phyloP scores from a whole-genome alignment of 2,888 invertebrate species.

The Pilophorus perplexus region DNA sequence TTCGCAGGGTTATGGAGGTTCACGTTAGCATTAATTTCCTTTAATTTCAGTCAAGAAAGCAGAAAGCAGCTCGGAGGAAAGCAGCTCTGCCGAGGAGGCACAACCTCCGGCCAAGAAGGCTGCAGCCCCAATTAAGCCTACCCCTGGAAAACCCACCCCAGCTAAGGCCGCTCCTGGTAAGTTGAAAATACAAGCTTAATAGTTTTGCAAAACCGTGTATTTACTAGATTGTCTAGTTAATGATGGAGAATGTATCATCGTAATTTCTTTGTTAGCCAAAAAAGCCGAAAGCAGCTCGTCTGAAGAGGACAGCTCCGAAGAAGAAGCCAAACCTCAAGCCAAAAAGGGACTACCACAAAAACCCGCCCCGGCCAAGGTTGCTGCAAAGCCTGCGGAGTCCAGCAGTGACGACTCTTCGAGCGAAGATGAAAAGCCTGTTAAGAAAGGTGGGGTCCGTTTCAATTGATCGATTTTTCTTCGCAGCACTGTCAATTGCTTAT shows the following conservation, averaged over 20 bases:
- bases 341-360: background rate
- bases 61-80: conserved; percentile 38
- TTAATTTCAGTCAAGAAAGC: conserved; percentile 1
- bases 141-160: background rate
- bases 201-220: no score
- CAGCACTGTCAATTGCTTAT: background rate
- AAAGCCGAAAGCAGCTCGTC: conserved; percentile 32
- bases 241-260: no score
- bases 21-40: no score
- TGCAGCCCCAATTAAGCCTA: conserved; percentile 5
- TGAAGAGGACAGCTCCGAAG: conserved; percentile 11
- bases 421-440: conserved; percentile 4
- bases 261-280: conserved; percentile 9
- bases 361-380: conserved; percentile 26
- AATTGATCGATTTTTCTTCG: background rate
- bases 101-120: conserved; percentile 43
- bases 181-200: background rate
- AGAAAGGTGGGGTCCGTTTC: conserved; percentile 10
- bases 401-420: conserved; percentile 2
- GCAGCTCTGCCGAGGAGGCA: conserved; percentile 44
- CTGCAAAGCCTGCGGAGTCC: background rate
- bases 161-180: background rate
- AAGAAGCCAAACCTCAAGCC: conserved; percentile 40
- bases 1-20: no score
- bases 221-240: no score